Evolutionary conservation across 2,113 vertebrate species (phyloP).

Genomic region (Engystomops pustulosus): DNA sequence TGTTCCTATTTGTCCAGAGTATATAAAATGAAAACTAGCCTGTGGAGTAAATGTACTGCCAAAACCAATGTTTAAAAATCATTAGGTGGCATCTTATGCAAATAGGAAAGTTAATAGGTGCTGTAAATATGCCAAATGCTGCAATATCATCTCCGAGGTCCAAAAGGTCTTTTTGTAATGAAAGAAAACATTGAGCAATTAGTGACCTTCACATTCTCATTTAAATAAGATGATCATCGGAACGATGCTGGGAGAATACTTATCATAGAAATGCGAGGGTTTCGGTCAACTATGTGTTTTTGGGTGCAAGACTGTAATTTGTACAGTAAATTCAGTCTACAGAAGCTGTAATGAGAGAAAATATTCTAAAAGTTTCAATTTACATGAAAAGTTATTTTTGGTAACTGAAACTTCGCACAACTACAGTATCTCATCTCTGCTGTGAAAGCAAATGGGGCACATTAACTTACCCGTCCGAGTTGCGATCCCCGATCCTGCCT

Average conservation of each 20-base stretch:
- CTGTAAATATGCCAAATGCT: constrained; percentile 21
- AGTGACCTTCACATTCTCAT: constrained; percentile 11
- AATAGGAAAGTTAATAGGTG: constrained; percentile 5
- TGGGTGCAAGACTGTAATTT: too few relatives aligned
- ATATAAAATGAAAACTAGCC: background rate
- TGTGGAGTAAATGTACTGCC: background rate
- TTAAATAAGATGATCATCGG: background rate
- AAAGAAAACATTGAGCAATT: constrained; percentile 16
- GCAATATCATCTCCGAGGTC: background rate
- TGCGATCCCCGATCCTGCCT: too few relatives aligned
- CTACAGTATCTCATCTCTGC: too few relatives aligned
- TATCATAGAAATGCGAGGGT: background rate
- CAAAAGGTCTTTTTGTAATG: constrained; percentile 5
- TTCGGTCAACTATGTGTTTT: background rate
- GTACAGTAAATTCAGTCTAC: too few relatives aligned
- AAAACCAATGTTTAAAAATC: constrained; percentile 20
- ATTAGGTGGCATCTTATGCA: constrained; percentile 30
- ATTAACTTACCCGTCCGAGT: too few relatives aligned
- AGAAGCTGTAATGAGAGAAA: too few relatives aligned
- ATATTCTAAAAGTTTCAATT: too few relatives aligned
- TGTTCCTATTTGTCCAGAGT: background rate
- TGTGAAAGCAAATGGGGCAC: too few relatives aligned
- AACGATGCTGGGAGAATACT: background rate
- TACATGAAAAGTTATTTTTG: too few relatives aligned
- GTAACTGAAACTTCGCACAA: too few relatives aligned